These are phyloP conservation scores for Harlomillsia oculata DNA, from an alignment of 1,140 invertebrate species.

Conservation along the genomic window DNA sequence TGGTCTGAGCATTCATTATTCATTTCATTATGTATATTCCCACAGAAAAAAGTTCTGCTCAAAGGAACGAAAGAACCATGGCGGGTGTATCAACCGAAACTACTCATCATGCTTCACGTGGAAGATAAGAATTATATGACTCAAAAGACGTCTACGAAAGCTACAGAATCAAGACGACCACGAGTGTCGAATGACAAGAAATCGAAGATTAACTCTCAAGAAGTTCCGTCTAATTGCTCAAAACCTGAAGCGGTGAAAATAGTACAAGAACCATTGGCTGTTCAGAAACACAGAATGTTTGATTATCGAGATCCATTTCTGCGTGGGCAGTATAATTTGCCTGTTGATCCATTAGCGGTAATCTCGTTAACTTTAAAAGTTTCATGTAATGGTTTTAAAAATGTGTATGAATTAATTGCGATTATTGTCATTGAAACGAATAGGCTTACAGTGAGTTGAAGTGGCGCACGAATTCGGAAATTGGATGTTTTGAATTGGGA, in stretches of 20 bases:
- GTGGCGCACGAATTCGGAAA: conserved; percentile 21
- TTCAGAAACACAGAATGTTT: no score
- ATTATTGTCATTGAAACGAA: no score
- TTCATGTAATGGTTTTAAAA: neutral
- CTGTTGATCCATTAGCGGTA: neutral
- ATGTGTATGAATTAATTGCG: neutral
- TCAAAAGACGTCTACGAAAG: neutral
- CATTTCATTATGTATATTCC: no score
- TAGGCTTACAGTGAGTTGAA: neutral
- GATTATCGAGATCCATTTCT: no score
- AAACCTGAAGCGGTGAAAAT: no score
- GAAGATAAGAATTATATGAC: conserved; percentile 4
- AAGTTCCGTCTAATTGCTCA: no score
- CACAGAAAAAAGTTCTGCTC: no score
- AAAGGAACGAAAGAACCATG: conserved; percentile 17
- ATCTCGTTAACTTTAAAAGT: neutral
- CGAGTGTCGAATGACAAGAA: neutral
- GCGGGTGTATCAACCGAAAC: conserved; percentile 9
- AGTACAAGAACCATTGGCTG: no score
- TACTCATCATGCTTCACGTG: conserved; percentile 14
- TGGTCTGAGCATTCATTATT: no score
- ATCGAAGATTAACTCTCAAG: neutral
- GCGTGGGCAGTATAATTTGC: no score
- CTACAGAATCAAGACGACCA: neutral
- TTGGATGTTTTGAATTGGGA: conserved; percentile 28